Evolutionary conservation across 2,797 vertebrate genomes (phyloP), one percentile per base, ranked within the genome.

Genomic region (Liparis tanakae): DNA sequence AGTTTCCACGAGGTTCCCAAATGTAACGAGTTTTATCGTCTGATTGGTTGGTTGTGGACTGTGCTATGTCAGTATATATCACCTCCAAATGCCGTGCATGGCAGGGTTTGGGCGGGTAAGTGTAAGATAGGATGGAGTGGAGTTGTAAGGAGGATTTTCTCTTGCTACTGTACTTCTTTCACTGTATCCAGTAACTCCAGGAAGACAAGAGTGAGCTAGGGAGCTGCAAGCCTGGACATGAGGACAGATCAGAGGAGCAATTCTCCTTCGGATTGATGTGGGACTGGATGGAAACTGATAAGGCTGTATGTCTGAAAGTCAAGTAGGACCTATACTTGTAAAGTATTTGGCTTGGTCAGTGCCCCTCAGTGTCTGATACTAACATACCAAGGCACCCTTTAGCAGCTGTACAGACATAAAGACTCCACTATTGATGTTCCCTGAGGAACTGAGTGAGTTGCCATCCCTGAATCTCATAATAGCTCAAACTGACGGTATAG

Each of bases 11-110:
- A 80, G 68, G 63, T 75, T 84, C 53, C 68, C 25, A 50, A 80
- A 84, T 81, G 70, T 76, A 80, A 80, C 82, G 79, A 80, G 72
- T 85, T 82, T 80, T 78, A 86, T 80, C 79, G 25, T 71, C 64
- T 75, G 75, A 79, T 84, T 87, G 76, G 79, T 84, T 87, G 76
- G 79, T 57, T 85, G 76, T 85, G 75, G 85, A 86, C 81, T 85
- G 75, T 67, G 71, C 74, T 65, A 15, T 78, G 76, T 68, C 53
- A 17, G 78, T 72, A 68, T 87, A 67, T 82, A 88, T 91, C 83
- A 68, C 54, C 77, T 76, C 72, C 30, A 76, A 89, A 90, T 67
- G 87, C 85, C 85, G 72, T 70, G 85, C 78, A 79, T 70, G 71
- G 80, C 37, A 54, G 82, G 84, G 87, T 88, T 85, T 86, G 75